Base-by-base conservation (phyloP, 2,888 invertebrate species). In the Griposia aprilina region DNA sequence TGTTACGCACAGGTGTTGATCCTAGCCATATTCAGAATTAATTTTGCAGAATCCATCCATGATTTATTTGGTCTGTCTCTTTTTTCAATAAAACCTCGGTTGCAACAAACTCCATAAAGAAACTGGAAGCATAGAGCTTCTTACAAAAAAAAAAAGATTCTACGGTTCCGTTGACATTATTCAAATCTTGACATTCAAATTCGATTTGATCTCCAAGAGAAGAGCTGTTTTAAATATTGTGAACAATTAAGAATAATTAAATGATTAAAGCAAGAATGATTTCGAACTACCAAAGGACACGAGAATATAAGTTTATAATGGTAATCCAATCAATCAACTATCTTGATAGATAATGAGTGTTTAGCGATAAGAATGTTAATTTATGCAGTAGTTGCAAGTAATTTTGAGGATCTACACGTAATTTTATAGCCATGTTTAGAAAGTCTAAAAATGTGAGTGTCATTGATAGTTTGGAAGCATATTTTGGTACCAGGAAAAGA, bases 261-360 rank as follows among this genome's bases (percentile, higher is more conserved):
- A 81, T 81, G 81, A 79, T 84, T 63, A 81, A 81, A 81, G 73
- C 84, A 80, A 81, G 62, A 78, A 93, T 93, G 94, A 94, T 93
- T 92, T 89, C 93, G 20, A 91, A 92, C 78, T 92, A 93, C 6
- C 90, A 93, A 81, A 92, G 92, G 89, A 94, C 93, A 62, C 91
- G 93, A 84, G 94, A 95, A 86, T 96, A 95, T 85, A 92, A 93
- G 84, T 95, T 96, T 89, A 92, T 94, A 84, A 93, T 96, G 95
- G 96, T 96, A 93, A 83, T 75, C 81, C 85, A 88, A 90, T 89
- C 86, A 80, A 88, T 90, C 84, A 86, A 81, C 73, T 84, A 87
- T 83, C 85, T 89, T 75, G 79, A 77, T 80, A 82, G 90, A 90
- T 90, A 90, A 85, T 85, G 83, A 81, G 74, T 77, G 80, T 83